Conservation (phyloP, 2,888 invertebrate species). For the Acrobasis consociella region DNA sequence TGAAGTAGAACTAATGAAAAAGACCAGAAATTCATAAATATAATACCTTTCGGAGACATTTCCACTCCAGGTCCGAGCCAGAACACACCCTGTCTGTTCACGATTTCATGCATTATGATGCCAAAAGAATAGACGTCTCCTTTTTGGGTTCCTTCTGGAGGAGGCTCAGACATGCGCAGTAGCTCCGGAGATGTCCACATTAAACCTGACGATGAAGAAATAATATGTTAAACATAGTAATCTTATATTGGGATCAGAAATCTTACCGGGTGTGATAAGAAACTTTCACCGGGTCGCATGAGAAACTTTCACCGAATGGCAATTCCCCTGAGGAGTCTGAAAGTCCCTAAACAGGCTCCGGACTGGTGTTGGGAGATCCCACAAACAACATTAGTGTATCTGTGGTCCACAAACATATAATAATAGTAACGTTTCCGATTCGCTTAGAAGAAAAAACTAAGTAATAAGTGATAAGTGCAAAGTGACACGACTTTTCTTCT, state of each 20-base stretch:
- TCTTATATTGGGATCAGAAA: not conserved
- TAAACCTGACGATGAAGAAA: constrained; percentile 82
- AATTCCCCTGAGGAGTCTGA: no score
- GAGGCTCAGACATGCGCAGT: constrained; percentile 85
- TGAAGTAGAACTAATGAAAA: no score
- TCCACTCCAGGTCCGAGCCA: constrained; percentile 86
- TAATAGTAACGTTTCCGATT: no score
- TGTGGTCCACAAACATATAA: no score
- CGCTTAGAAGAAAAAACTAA: no score
- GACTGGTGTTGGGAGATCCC: no score
- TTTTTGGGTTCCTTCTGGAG: constrained; percentile 91
- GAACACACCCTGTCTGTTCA: constrained; percentile 93
- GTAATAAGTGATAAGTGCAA: no score
- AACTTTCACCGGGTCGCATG: not conserved
- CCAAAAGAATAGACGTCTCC: constrained; percentile 98
- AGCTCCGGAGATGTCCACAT: constrained; percentile 97
- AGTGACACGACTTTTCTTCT: no score
- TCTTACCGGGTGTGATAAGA: no score
- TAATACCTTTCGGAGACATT: constrained; percentile 87
- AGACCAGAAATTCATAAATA: not conserved
- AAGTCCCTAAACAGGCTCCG: no score
- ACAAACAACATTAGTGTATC: no score
- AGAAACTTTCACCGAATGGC: not conserved
- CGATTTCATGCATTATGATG: constrained; percentile 96
- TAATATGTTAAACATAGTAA: not conserved